Conservation (phyloP, 2,888 invertebrate species). For the Tridacna crocea region DNA sequence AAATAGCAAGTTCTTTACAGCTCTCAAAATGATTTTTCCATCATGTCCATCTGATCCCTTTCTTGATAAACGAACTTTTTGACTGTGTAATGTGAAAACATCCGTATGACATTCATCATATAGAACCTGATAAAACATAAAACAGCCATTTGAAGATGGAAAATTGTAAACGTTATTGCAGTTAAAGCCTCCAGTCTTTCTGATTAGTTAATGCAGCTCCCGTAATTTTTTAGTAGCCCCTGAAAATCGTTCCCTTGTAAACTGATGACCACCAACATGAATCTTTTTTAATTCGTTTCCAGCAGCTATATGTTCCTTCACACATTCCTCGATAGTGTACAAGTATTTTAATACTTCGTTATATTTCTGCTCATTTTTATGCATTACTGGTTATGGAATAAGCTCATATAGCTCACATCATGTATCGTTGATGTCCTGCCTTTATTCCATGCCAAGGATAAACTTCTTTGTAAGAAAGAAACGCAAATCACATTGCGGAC, state of each 20-base stretch:
- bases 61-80: conserved; percentile 9
- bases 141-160: conserved; percentile 27
- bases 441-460: too few relatives aligned
- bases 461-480: too few relatives aligned
- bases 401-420: conserved; percentile 22
- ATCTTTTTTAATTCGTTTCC: background rate
- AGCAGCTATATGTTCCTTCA: background rate
- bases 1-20: conserved; percentile 27
- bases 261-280: conserved; percentile 29
- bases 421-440: too few relatives aligned
- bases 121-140: conserved; percentile 18
- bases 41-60: conserved; percentile 19
- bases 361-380: conserved; percentile 44
- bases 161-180: conserved; percentile 22
- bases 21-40: conserved; percentile 29
- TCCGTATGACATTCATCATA: conserved; percentile 21
- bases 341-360: conserved; percentile 27
- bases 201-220: conserved; percentile 22
- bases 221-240: conserved; percentile 20
- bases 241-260: conserved; percentile 27
- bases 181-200: conserved; percentile 10
- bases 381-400: conserved; percentile 28
- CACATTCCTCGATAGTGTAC: conserved; percentile 17
- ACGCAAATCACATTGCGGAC: too few relatives aligned
- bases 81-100: conserved; percentile 18